These are phyloP conservation scores for Volucella zonaria DNA, from an alignment of 2,888 invertebrate species.

Conservation along the genomic window DNA sequence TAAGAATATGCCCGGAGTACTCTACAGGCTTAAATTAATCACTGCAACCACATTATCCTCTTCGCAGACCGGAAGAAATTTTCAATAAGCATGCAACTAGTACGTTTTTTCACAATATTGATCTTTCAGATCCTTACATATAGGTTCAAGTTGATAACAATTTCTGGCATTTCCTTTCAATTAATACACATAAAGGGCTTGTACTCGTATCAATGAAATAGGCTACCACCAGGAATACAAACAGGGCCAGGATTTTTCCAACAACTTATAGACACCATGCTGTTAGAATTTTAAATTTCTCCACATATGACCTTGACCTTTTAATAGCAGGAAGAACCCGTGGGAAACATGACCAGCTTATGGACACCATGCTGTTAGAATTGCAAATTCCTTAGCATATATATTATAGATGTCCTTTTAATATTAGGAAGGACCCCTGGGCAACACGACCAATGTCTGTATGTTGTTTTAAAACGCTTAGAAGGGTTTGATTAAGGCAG, in stretches of 20 bases:
- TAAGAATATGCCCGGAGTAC: slow-evolving; percentile 71
- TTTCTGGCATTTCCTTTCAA: slow-evolving; percentile 22
- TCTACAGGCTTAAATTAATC: slow-evolving; percentile 44
- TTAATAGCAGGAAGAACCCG: too few species aligned
- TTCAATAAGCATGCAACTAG: slow-evolving; percentile 24
- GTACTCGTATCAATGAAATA: slow-evolving; percentile 14
- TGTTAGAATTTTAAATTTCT: too few species aligned
- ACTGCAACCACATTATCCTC: slow-evolving; percentile 25
- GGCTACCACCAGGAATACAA: slow-evolving; percentile 30
- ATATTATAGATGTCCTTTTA: too few species aligned
- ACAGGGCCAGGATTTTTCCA: slow-evolving; percentile 41
- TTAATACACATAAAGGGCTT: slow-evolving; percentile 38
- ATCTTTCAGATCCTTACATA: slow-evolving; percentile 37
- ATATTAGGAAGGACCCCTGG: too few species aligned
- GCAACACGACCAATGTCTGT: too few species aligned
- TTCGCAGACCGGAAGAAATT: slow-evolving; percentile 30
- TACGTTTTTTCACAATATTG: slow-evolving; percentile 26
- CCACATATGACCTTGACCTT: too few species aligned
- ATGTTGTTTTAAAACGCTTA: slow-evolving; percentile 11
- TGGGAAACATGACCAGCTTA: too few species aligned
- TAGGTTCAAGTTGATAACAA: slow-evolving; percentile 34
- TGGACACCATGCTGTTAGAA: too few species aligned
- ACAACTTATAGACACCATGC: slow-evolving; percentile 28
- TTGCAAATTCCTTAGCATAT: slow-evolving; percentile 10
- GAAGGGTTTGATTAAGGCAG: slow-evolving; percentile 13